These are phyloP conservation scores for Patella caerulea DNA, from an alignment of 2,888 invertebrate species.

Conservation along the genomic window DNA sequence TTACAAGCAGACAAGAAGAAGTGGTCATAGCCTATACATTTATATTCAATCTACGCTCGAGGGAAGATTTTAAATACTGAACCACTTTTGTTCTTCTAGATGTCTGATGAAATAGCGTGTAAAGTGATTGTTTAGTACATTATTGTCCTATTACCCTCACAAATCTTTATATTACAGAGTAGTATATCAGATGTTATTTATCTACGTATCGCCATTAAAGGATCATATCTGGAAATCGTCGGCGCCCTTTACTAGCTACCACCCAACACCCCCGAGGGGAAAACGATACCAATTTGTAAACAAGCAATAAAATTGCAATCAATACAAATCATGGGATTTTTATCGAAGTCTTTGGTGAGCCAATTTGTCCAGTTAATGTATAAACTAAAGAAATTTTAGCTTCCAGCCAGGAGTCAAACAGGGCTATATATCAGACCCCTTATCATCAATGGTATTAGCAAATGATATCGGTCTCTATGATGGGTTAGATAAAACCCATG, in stretches of 20 bases:
- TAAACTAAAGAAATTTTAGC: neutral
- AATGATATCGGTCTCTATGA: neutral
- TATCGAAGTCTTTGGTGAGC: neutral
- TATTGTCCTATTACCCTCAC: no score
- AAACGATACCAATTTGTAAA: conserved; percentile 2
- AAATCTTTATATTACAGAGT: no score
- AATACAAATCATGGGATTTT: neutral
- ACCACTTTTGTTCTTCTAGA: no score
- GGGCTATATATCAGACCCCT: neutral
- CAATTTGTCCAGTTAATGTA: conserved; percentile 8
- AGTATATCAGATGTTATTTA: no score
- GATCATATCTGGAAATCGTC: neutral
- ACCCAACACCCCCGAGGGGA: neutral
- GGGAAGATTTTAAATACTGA: no score
- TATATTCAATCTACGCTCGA: no score
- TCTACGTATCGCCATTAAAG: neutral
- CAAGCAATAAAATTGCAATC: neutral
- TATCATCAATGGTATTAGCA: neutral
- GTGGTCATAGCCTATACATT: no score
- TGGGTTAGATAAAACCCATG: no score
- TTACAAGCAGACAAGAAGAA: no score
- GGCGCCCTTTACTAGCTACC: neutral
- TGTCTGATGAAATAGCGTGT: no score
- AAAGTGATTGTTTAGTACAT: no score
- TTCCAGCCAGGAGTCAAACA: neutral